Evolutionary conservation across 2,797 vertebrate species (phyloP), one percentile per base, ranked within the genome.

Genomic region (Tenualosa thibaudeaui): DNA sequence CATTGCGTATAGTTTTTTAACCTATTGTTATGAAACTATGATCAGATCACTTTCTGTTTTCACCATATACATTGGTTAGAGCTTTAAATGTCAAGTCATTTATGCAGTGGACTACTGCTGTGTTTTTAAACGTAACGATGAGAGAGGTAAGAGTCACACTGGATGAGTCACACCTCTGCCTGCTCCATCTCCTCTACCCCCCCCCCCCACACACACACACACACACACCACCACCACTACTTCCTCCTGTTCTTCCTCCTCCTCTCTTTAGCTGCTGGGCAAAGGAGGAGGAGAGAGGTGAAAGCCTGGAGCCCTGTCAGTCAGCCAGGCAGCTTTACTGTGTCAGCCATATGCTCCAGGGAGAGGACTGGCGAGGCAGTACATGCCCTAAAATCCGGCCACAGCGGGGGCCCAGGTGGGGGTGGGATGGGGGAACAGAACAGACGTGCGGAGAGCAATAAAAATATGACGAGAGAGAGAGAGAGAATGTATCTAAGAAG

Each of bases 281-380:
- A 71, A 86, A 40, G 84, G 82, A 56, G 82, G 85, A 81, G 84
- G 50, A 84, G 83, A 82, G 58, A 40, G 82, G 82, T 53, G 40
- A 71, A 68, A 24, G 40, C 40, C 81, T 46, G 50, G 71, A 82
- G 83, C 68, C 82, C 86, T 88, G 71, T 88, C 65, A 53, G 51
- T 84, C 85, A 90, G 88, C 83, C 84, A 87, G 86, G 71, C 56
- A 12, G 84, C 84, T 87, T 81, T 82, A 51, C 83, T 31, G 83
- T 60, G 75, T 17, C 75, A n/a, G 40, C 84, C 86, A 88, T 85
- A 86, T 88, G 87, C 86, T 88, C 84, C 83, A 82, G 53, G 81
- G 84, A 43, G 31, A 60, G 68, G 50, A 78, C 81, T 24, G 50
- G 50, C 84, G 86, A 75, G 46, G 83, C 81, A 51, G 83, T 31